Percentiles rank a stretch among this genome's conserved stretches.
These are phyloP conservation scores for Aphelenchoides fujianensis DNA, from an alignment of 1,140 invertebrate genomes.

Conservation along the genomic window DNA sequence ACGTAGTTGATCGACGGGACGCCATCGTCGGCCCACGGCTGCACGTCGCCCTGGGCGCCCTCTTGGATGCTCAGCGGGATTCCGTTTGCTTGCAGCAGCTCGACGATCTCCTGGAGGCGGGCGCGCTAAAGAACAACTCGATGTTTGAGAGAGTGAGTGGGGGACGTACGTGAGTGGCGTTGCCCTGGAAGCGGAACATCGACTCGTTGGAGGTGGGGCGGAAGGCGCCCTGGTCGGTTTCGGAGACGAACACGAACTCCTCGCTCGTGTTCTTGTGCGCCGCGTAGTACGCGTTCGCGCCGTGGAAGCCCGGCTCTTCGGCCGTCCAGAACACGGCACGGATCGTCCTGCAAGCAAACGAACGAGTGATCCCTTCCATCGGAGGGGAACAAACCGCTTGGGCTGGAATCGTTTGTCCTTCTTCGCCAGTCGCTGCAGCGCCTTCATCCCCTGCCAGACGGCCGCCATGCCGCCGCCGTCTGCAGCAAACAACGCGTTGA, in stretches of 20 bases:
- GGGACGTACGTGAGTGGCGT: slow-evolving; percentile 38
- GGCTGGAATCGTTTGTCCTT: slow-evolving; percentile 47
- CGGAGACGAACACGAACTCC: slow-evolving; percentile 73
- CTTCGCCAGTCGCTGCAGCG: slow-evolving; percentile 71
- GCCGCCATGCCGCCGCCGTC: slow-evolving; percentile 77
- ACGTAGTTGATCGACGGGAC: slow-evolving; percentile 30
- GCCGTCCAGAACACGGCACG: slow-evolving; percentile 78
- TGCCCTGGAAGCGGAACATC: slow-evolving; percentile 40
- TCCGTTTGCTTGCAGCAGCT: slow-evolving; percentile 24
- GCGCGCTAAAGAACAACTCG: slow-evolving; percentile 26
- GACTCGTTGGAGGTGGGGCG: slow-evolving; percentile 65
- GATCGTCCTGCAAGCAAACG: slow-evolving; percentile 65
- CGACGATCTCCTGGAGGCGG: slow-evolving; percentile 24
- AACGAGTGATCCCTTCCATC: no score
- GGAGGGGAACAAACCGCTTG: slow-evolving; percentile 35
- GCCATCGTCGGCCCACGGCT: slow-evolving; percentile 25
- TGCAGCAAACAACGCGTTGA: no score
- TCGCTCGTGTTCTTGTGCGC: slow-evolving; percentile 67
- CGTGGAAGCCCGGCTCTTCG: slow-evolving; percentile 74
- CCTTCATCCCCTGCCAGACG: slow-evolving; percentile 73
- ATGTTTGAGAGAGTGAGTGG: no score
- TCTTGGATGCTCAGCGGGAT: slow-evolving; percentile 21
- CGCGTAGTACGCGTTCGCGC: slow-evolving; percentile 70
- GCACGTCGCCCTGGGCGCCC: slow-evolving; percentile 45
- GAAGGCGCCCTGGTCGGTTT: slow-evolving; percentile 80